These are phyloP conservation scores for Charanyca ferruginea DNA, from an alignment of 2,888 invertebrate genomes.

Conservation along the genomic window DNA sequence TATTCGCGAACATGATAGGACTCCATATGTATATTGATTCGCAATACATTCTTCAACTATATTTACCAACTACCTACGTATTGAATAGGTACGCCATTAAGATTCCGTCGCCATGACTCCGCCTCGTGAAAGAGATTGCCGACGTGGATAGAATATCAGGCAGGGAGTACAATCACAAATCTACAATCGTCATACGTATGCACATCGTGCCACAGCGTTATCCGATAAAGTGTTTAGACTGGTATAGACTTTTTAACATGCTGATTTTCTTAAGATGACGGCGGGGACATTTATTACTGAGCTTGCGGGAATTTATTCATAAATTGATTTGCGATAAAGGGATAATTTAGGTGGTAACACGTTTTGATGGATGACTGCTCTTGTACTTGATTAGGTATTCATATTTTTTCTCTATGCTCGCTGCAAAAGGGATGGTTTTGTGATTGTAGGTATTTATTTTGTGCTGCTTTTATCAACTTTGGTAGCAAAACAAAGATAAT, in stretches of 20 bases:
- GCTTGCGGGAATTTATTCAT: constrained; percentile 33
- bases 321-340: constrained; percentile 38
- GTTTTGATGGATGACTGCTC: constrained; percentile 23
- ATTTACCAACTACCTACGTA: constrained; percentile 64
- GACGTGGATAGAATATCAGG: constrained; percentile 78
- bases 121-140: constrained; percentile 81
- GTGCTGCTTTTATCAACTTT: constrained; percentile 1
- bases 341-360: constrained; percentile 23
- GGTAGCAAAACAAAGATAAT: neutral
- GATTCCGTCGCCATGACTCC: constrained; percentile 71
- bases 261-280: constrained; percentile 49
- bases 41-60: constrained; percentile 45
- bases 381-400: constrained; percentile 32
- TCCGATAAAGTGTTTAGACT: constrained; percentile 67
- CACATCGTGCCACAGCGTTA: constrained; percentile 51
- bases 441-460: neutral
- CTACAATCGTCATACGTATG: constrained; percentile 70
- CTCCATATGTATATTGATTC: constrained; percentile 33
- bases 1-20: neutral
- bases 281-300: constrained; percentile 42
- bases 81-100: constrained; percentile 72
- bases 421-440: neutral
- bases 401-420: constrained; percentile 13
- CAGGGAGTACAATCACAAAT: constrained; percentile 67
- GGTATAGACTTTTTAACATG: constrained; percentile 65